Conservation (phyloP, 2,888 invertebrate genomes). For the Drosophila mercatorum region DNA sequence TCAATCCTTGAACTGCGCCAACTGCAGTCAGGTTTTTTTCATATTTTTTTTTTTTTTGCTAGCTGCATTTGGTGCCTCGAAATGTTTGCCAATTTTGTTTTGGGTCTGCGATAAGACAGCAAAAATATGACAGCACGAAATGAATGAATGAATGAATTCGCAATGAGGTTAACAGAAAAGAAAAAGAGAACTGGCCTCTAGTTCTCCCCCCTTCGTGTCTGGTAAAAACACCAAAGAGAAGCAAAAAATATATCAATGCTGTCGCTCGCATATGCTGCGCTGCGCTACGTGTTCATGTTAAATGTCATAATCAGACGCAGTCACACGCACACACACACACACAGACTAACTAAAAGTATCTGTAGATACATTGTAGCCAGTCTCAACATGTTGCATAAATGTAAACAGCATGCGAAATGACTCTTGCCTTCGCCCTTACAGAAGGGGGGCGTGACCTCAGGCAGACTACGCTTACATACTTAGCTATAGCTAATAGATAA, state of each 20-base stretch:
- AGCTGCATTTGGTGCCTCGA: slow-evolving; percentile 40
- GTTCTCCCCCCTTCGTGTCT: slow-evolving; percentile 45
- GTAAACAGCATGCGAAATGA: slow-evolving; percentile 68
- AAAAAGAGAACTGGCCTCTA: slow-evolving; percentile 35
- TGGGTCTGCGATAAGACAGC: slow-evolving; percentile 54
- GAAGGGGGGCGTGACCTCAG: slow-evolving; percentile 54
- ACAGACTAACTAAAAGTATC: slow-evolving; percentile 35
- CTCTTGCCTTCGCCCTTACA: slow-evolving; percentile 27
- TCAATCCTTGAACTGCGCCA: slow-evolving; percentile 18
- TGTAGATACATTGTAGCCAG: slow-evolving; percentile 60
- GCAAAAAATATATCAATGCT: slow-evolving; percentile 32
- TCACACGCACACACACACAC: slow-evolving; percentile 19
- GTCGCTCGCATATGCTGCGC: slow-evolving; percentile 66
- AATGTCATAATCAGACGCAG: slow-evolving; percentile 76
- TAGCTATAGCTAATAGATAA: slow-evolving; percentile 54
- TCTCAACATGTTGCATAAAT: slow-evolving; percentile 63
- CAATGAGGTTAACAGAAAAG: slow-evolving; percentile 38
- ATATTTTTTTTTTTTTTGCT: neutral
- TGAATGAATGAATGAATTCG: slow-evolving; percentile 63
- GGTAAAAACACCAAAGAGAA: slow-evolving; percentile 17
- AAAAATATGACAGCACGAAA: slow-evolving; percentile 59
- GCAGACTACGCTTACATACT: slow-evolving; percentile 30
- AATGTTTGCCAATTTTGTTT: slow-evolving; percentile 62
- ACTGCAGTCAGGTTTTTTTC: slow-evolving; percentile 10
- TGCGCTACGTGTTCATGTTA: slow-evolving; percentile 74